Evolutionary conservation across 2,797 vertebrate species (phyloP), one percentile per base, ranked within the genome.

Genomic region (Rhinella marina): DNA sequence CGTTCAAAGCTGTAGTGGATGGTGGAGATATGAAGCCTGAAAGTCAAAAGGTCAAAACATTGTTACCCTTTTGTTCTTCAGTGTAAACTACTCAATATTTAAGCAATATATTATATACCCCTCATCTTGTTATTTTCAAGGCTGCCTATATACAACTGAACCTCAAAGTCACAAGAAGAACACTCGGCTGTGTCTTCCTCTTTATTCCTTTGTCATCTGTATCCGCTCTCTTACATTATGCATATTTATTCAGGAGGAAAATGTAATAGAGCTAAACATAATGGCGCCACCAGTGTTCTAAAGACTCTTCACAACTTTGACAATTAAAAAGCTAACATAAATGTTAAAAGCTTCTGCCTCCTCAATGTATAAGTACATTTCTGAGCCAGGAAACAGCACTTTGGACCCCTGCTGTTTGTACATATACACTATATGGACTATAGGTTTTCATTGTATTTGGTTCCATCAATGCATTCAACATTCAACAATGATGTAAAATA

Each of bases 301-400:
- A 10, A 75, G 19, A 48, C 50, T 12, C 23, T 77, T 52, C 73
- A 77, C 23, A 77, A 77, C 73, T 77, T 25, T 77, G 73, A 77
- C 50, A 54, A 23, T 77, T 54, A 77, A 54, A 75, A 41, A 52
- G 14, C 48, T 25, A 7, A 6, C 32, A 25, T 77, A 54, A 77
- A 77, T 54, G 50, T 54, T 54, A 54, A 54, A 13, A n/a, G 73
- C 73, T 6, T 77, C 73, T 77, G n/a, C 54, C 50, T 52, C 73
- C n/a, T 25, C 23, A 29, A 5, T n/a, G 23, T 54, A 52, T 16
- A 54, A 25, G 11, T 54, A 25, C 73, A 77, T 54, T 25, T 77
- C 48, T 75, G 41, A 79, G 77, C 52, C 52, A 57, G 25, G n/a
- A 79, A 57, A 59, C 25, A 61, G 56, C 78, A 41, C 56, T 80